These are phyloP conservation scores for Mustelus asterias DNA, from an alignment of 2,113 vertebrate genomes.

Conservation along the genomic window DNA sequence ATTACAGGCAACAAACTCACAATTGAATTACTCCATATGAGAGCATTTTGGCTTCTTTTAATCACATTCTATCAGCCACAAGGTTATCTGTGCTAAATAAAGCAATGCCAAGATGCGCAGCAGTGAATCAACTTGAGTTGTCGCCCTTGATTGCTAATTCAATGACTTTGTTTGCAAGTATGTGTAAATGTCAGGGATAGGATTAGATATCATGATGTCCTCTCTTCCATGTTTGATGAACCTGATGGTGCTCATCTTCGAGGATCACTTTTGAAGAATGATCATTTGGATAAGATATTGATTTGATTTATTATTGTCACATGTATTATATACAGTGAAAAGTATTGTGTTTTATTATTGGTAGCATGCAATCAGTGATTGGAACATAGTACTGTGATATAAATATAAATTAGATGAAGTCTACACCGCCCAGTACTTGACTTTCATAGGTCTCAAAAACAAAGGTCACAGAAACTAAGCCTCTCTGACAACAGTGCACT, in stretches of 20 bases:
- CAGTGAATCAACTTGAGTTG: neutral
- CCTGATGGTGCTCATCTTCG: neutral
- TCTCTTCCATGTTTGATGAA: neutral
- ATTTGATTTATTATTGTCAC: too few species aligned
- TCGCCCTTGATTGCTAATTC: neutral
- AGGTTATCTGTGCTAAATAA: neutral
- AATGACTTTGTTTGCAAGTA: neutral
- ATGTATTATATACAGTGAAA: too few species aligned
- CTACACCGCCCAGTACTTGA: neutral
- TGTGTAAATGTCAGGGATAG: neutral
- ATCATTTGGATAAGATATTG: neutral
- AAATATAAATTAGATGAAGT: neutral
- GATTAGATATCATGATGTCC: neutral
- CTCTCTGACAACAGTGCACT: neutral
- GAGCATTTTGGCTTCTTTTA: too few species aligned
- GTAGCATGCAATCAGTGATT: too few species aligned
- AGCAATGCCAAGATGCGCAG: neutral
- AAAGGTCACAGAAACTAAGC: neutral
- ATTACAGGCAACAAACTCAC: neutral
- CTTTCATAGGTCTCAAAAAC: neutral
- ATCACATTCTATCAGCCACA: neutral
- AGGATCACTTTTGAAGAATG: neutral
- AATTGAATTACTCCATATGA: neutral
- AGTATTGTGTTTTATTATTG: neutral
- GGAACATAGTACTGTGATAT: neutral